Evolutionary conservation across 1,140 invertebrate genomes (phyloP).

Genomic region (Hydropsyche tenuis): DNA sequence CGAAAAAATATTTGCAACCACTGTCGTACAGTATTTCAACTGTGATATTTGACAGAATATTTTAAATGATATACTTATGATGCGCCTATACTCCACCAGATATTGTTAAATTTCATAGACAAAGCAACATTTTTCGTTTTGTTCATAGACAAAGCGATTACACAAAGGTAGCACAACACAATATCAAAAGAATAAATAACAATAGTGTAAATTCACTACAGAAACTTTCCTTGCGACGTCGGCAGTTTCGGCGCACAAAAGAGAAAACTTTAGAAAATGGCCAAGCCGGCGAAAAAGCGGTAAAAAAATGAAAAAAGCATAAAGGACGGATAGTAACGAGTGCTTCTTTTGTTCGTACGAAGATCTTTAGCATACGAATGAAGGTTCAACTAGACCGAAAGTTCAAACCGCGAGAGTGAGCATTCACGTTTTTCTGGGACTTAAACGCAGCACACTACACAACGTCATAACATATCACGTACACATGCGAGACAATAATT

Average conservation of each 20-base stretch:
- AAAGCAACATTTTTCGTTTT: too few species aligned
- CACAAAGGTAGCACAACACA: not conserved
- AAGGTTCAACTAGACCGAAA: slow-evolving; percentile 45
- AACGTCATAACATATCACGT: not conserved
- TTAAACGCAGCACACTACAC: not conserved
- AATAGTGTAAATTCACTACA: not conserved
- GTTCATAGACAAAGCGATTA: too few species aligned
- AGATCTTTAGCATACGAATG: slow-evolving; percentile 48
- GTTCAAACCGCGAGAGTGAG: too few species aligned
- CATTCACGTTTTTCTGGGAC: too few species aligned
- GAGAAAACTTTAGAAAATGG: slow-evolving; percentile 23
- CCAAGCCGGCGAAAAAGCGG: not conserved
- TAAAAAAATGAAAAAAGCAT: slow-evolving; percentile 14
- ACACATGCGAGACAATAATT: not conserved
- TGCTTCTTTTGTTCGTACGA: slow-evolving; percentile 23
- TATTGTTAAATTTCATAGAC: too few species aligned
- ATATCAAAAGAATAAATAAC: slow-evolving; percentile 2
- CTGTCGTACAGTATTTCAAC: too few species aligned
- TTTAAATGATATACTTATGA: too few species aligned
- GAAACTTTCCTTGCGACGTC: slow-evolving; percentile 10
- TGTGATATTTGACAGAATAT: too few species aligned
- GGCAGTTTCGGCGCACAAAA: slow-evolving; percentile 8
- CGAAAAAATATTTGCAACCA: too few species aligned
- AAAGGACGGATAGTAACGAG: not conserved
- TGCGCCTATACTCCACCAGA: too few species aligned